These are phyloP conservation scores for Garrulus glandarius DNA, from an alignment of 2,797 vertebrate genomes.

Conservation along the genomic window DNA sequence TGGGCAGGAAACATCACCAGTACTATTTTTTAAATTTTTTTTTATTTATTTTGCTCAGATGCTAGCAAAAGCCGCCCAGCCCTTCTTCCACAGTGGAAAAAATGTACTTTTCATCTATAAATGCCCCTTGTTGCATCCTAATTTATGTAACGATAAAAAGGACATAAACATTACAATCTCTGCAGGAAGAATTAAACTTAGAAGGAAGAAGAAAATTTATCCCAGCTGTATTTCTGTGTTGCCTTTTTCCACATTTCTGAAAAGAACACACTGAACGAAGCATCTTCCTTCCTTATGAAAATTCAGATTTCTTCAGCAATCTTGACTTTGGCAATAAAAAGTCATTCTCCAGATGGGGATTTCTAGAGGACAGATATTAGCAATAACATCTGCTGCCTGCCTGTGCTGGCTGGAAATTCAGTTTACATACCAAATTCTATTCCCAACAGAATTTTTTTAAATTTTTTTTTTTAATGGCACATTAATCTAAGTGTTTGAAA, in stretches of 20 bases:
- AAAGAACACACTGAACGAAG: not conserved
- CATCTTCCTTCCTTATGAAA: not conserved
- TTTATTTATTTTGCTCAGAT: not conserved
- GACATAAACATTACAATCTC: not conserved
- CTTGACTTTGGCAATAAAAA: not conserved
- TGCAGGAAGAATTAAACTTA: not conserved
- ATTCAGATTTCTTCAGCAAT: not conserved
- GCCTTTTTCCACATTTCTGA: not conserved
- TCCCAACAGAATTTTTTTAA: not conserved
- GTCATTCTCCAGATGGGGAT: not conserved
- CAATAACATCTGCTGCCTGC: not conserved
- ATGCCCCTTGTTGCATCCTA: not conserved
- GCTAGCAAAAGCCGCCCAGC: not conserved
- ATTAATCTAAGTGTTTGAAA: not conserved
- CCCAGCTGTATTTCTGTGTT: not conserved
- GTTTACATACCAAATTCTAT: not conserved
- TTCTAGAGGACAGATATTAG: not conserved
- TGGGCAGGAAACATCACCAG: not conserved
- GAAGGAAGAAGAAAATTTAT: not conserved
- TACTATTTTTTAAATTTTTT: rapidly evolving
- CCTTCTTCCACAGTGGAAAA: not conserved
- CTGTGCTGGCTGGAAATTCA: not conserved
- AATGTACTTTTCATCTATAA: not conserved
- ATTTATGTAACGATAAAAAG: not conserved
- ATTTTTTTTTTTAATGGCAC: not conserved